Conservation (phyloP, 2,797 vertebrate genomes). For the Varecia variegata region DNA sequence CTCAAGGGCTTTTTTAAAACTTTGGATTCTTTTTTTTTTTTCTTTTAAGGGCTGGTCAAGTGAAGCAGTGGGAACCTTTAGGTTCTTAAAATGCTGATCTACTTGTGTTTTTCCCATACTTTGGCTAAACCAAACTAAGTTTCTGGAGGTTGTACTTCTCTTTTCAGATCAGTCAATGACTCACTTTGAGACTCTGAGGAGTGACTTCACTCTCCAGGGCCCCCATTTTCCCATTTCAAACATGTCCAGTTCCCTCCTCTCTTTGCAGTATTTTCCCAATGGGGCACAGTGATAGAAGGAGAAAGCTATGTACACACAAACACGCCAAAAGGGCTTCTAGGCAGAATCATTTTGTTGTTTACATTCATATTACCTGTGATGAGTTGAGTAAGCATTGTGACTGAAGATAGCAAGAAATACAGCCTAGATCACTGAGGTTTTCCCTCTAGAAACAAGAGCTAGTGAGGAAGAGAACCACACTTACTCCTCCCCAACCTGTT, state of each 20-base stretch:
- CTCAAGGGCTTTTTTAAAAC: neutral
- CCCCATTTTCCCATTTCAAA: neutral
- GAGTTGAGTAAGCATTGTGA: neutral
- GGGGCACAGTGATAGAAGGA: neutral
- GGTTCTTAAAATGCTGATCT: neutral
- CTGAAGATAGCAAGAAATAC: neutral
- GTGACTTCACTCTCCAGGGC: neutral
- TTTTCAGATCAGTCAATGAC: neutral
- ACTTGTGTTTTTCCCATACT: neutral
- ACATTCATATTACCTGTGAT: neutral
- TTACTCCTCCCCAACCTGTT: neutral
- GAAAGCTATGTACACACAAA: neutral
- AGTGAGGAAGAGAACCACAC: neutral
- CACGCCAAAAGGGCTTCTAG: neutral
- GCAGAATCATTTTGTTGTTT: neutral
- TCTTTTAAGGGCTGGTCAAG: neutral
- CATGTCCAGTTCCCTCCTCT: neutral
- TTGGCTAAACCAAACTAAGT: neutral
- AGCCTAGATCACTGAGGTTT: neutral
- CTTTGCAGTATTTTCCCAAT: neutral
- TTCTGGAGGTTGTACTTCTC: neutral
- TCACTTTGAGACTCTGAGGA: neutral
- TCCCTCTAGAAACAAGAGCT: neutral
- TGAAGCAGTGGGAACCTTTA: neutral
- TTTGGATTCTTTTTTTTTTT: neutral